Percentiles rank a stretch among this genome's conserved stretches.
These are phyloP conservation scores for Cephus sareptanus DNA, from an alignment of 2,888 invertebrate species.

Conservation along the genomic window DNA sequence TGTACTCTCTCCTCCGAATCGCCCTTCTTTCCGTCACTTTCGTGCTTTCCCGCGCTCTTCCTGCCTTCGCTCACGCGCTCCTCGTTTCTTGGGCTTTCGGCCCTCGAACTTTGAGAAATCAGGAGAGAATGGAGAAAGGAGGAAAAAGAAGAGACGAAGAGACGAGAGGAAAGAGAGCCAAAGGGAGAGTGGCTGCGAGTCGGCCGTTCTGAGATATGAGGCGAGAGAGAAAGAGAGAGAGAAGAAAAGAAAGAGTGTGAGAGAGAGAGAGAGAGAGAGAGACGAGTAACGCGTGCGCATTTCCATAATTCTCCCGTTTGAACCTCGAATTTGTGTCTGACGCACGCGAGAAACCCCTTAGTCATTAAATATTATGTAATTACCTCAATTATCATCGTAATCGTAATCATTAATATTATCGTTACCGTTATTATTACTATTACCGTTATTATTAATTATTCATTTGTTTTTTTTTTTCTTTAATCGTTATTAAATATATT, in stretches of 20 bases:
- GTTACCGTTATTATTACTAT: slow-evolving; percentile 49
- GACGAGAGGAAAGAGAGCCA: too few species aligned
- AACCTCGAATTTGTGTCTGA: too few species aligned
- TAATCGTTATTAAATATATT: slow-evolving; percentile 58
- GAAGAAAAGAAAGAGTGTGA: background rate
- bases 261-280: slow-evolving; percentile 10
- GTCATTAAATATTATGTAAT: slow-evolving; percentile 33
- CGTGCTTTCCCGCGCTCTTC: background rate
- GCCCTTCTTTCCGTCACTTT: background rate
- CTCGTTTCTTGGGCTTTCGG: slow-evolving; percentile 1
- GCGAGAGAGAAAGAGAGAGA: background rate
- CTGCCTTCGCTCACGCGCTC: background rate
- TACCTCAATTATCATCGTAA: slow-evolving; percentile 29
- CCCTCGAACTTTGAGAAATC: too few species aligned
- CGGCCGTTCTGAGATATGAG: background rate
- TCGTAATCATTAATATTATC: slow-evolving; percentile 40
- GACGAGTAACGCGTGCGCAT: slow-evolving; percentile 2
- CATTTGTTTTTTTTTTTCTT: slow-evolving; percentile 25
- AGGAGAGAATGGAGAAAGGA: too few species aligned
- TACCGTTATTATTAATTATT: slow-evolving; percentile 29
- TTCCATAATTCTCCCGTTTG: too few species aligned
- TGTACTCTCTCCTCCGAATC: slow-evolving; percentile 7
- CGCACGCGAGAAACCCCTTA: too few species aligned
- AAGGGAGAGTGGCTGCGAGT: too few species aligned
- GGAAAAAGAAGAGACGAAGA: too few species aligned